These are phyloP conservation scores for Drosophila recens DNA, from an alignment of 2,888 invertebrate genomes.

Conservation along the genomic window DNA sequence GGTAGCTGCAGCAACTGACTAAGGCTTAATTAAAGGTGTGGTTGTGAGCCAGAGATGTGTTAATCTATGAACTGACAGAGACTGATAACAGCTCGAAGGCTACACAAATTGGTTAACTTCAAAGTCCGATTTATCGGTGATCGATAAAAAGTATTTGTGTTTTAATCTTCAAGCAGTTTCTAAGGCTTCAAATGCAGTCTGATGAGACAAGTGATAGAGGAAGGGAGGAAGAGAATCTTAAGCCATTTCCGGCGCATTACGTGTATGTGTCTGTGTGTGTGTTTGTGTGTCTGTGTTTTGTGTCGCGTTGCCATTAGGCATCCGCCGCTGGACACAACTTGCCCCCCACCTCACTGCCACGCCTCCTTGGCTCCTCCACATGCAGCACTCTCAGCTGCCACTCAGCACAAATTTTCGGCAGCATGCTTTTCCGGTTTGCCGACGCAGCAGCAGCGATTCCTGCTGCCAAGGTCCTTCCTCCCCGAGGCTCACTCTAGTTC, in stretches of 20 bases:
- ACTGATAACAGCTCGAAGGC: constrained; percentile 7
- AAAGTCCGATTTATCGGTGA: constrained; percentile 1
- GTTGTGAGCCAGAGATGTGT: constrained; percentile 47
- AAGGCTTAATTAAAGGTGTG: constrained; percentile 61
- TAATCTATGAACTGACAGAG: constrained; percentile 42
- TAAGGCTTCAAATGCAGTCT: background rate
- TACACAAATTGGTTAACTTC: constrained; percentile 24
- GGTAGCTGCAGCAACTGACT: constrained; percentile 35
- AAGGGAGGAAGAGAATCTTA: constrained; percentile 54
- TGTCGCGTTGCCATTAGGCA: constrained; percentile 78
- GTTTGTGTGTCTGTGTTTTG: constrained; percentile 51
- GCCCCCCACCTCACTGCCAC: background rate
- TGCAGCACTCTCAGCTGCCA: constrained; percentile 69
- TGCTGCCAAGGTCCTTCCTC: constrained; percentile 18
- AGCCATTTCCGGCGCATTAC: constrained; percentile 61
- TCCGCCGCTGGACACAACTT: constrained; percentile 70
- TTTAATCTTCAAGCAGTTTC: too few species aligned
- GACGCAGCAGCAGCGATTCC: constrained; percentile 60
- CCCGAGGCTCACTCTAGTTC: constrained; percentile 73
- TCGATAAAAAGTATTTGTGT: background rate
- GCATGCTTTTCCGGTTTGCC: constrained; percentile 77
- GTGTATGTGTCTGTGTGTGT: constrained; percentile 45
- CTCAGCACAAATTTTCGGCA: constrained; percentile 80
- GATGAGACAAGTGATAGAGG: constrained; percentile 36
- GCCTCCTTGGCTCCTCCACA: constrained; percentile 8